Conservation (phyloP, 2,797 vertebrate genomes). For the Macroramphosus scolopax region DNA sequence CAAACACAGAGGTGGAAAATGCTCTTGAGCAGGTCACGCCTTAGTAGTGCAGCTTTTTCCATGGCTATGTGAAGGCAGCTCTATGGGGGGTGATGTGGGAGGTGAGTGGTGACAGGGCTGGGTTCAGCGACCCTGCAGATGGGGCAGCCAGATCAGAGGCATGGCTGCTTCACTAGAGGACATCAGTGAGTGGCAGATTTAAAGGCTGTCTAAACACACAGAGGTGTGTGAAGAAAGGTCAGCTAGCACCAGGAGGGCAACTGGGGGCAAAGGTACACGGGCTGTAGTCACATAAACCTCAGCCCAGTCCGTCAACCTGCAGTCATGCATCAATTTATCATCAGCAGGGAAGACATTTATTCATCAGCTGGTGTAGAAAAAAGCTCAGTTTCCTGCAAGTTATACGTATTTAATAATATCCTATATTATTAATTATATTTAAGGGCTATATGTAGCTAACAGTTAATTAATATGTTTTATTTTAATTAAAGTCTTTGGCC, state of each 20-base stretch:
- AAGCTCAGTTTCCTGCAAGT: too few species aligned
- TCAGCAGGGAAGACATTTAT: too few species aligned
- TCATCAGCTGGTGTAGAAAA: too few species aligned
- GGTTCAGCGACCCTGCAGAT: slow-evolving; percentile 57
- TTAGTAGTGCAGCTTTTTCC: slow-evolving; percentile 74
- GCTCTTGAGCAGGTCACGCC: slow-evolving; percentile 73
- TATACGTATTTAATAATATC: too few species aligned
- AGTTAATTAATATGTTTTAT: too few species aligned
- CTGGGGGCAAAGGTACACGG: too few species aligned
- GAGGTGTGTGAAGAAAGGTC: slow-evolving; percentile 65
- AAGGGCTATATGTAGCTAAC: too few species aligned
- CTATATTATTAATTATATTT: too few species aligned
- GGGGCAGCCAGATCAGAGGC: slow-evolving; percentile 72
- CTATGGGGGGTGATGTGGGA: slow-evolving; percentile 63
- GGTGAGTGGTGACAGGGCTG: slow-evolving; percentile 79
- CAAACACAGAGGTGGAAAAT: slow-evolving; percentile 72
- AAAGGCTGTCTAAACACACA: slow-evolving; percentile 66
- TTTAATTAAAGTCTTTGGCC: too few species aligned
- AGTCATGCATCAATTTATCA: too few species aligned
- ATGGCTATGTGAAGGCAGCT: slow-evolving; percentile 60
- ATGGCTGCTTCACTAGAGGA: slow-evolving; percentile 63
- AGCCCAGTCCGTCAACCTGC: too few species aligned
- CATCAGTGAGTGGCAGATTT: slow-evolving; percentile 73
- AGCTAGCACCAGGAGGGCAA: slow-evolving; percentile 46
- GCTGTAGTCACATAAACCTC: slow-evolving; percentile 16